Evolutionary conservation across 2,888 invertebrate species (phyloP), one percentile per base, ranked within the genome.

Genomic region (Thera britannica): DNA sequence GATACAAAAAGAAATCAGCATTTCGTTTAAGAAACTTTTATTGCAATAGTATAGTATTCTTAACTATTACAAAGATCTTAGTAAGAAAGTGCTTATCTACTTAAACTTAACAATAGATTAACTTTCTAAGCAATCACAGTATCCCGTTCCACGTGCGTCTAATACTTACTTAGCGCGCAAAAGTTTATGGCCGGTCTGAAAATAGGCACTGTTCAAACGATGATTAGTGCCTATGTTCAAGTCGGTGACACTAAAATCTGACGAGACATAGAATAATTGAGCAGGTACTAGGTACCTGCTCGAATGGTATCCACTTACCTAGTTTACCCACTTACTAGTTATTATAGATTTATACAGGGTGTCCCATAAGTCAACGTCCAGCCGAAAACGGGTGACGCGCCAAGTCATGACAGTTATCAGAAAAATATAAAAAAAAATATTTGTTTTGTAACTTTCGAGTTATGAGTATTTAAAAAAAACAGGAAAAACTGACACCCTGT

Each of bases 71-170:
- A 73, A 71, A 74, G 76, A 65, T 72, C 79, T 70, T 72, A 77
- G 70, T 76, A 72, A 74, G 78, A 70, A 79, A 72, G n/a, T 57
- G 49, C 52, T 36, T 54, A 61, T 54, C 41, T 58, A 51, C 34
- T 12, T 57, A 58, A 51, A 59, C 54, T 52, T 59, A 65, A 75
- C 74, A 46, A 36, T 64, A 58, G 52, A 46, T 57, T 61, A 58
- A 58, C 74, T 8, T 34, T 52, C 52, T 82, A 83, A 65, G 83
- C 82, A 82, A 86, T 86, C 85, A 86, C 87, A 85, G 82, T 80
- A 76, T 79, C 77, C 79, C 76, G 77, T 81, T 79, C 84, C 75
- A 77, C 76, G 77, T 75, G 79, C 80, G 76, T 79, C 73, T 58
- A 63, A 65, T 58, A 57, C 57, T 9, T 44, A 54, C 54, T 55